A percentile compares a stretch with the other conserved stretches of the same genome.
Evolutionary conservation across 1,140 invertebrate genomes (phyloP).

Genomic region (Subanguina moxae): DNA sequence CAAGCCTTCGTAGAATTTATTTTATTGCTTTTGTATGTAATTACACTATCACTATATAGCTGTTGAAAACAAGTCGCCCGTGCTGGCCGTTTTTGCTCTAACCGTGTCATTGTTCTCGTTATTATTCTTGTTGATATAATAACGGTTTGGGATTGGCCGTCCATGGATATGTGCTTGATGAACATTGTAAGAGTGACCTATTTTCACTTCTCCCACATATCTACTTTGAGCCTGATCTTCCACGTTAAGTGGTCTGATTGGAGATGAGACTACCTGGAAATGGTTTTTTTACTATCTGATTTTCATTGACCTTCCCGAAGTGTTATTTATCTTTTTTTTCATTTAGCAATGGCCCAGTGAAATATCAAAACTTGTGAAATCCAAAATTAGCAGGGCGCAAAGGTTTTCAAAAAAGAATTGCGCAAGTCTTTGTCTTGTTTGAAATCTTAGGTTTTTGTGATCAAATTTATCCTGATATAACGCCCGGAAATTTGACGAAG

Average conservation of each 20-base stretch:
- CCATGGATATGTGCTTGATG: constrained; percentile 17
- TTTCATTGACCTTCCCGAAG: no score
- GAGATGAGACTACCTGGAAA: not conserved
- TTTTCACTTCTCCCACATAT: constrained; percentile 24
- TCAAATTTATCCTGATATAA: no score
- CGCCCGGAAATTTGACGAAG: no score
- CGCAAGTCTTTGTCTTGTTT: no score
- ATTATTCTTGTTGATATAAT: not conserved
- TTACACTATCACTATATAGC: not conserved
- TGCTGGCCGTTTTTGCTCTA: not conserved
- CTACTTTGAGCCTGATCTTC: not conserved
- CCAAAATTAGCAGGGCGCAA: no score
- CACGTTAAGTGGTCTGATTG: not conserved
- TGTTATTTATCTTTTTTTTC: no score
- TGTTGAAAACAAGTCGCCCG: not conserved
- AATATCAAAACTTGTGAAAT: no score
- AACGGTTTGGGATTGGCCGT: constrained; percentile 6
- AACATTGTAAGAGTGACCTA: not conserved
- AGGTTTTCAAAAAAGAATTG: no score
- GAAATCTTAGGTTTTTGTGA: no score
- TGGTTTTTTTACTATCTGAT: not conserved
- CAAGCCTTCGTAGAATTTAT: not conserved
- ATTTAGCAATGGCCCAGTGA: no score
- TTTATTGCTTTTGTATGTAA: not conserved
- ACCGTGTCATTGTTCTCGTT: not conserved